Base-by-base conservation (phyloP, 1,140 invertebrate species). In the Sitobion miscanthi region DNA sequence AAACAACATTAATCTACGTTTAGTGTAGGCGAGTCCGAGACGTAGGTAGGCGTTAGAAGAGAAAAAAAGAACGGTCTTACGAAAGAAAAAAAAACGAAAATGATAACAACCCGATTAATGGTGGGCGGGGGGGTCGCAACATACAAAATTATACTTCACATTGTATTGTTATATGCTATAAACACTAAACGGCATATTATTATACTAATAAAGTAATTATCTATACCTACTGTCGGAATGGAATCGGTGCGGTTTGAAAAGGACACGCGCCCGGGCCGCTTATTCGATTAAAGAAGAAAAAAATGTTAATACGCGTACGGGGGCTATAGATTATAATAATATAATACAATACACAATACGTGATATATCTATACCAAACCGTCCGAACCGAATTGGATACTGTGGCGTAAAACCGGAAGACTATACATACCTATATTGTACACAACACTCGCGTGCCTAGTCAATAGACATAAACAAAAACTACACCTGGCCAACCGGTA, bases 161-260 rank as follows among this genome's bases (percentile, higher is more conserved):
- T 62, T 62, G 25, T 69, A 42, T 42, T 54, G 52, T 54, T 49
- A 17, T 17, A 1, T n/a, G 5, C n/a, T n/a, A 77, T 77, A 17
- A 77, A 77, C 30, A 77, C 62, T 77, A 77, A n/a, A 77, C n/a
- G n/a, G n/a, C n/a, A 77, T 23, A 83, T n/a, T n/a, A 87, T 47
- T n/a, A 87, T n/a, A 20, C 45, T 49, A 87, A 87, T 87, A 47
- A 52, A 87, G 86, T 87, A 87, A 87, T 87, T 47, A 87, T 6
- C 42, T 87, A 42, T 42, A 30, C 0, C 2, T 82, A 54, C 35
- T 42, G 21, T 83, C 9, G 25, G 30, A 86, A 86, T 86, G 11
- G 25, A 30, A 47, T 86, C 42, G 14, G 25, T 47, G 87, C 9
- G 87, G 87, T 88, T 52, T 23, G 49, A 38, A 88, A 21, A 88